Evolutionary conservation across 2,113 vertebrate species (phyloP).

Genomic region (Scatophagus argus): DNA sequence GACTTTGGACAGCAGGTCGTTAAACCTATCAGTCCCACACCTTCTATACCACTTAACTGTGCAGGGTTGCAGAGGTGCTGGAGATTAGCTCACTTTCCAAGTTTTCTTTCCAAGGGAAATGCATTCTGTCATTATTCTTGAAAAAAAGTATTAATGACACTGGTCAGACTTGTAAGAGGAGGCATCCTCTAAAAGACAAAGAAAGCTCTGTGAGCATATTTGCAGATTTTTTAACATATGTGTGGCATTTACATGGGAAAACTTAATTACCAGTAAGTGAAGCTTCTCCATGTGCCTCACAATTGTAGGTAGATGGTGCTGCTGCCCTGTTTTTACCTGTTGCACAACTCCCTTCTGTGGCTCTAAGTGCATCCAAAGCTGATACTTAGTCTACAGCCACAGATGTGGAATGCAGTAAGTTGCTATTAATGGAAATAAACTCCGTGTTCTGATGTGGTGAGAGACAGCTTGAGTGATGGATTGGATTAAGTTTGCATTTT

Average conservation of each 20-base stretch:
- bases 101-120: too few relatives aligned
- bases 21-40: too few relatives aligned
- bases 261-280: background rate
- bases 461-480: slow-evolving; percentile 31
- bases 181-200: background rate
- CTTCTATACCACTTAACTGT: too few relatives aligned
- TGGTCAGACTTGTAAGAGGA: background rate
- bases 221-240: background rate
- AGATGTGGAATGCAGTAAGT: slow-evolving; percentile 51
- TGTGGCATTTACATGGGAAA: background rate
- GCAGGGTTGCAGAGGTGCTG: too few relatives aligned
- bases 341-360: background rate
- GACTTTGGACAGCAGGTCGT: too few relatives aligned
- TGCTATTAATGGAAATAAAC: slow-evolving; percentile 43
- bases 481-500: slow-evolving; percentile 1
- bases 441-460: slow-evolving; percentile 22
- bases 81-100: too few relatives aligned
- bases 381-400: slow-evolving; percentile 40
- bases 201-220: background rate
- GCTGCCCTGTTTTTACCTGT: slow-evolving; percentile 16
- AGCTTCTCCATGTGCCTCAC: background rate
- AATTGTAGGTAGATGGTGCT: slow-evolving; percentile 57
- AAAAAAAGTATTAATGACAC: too few relatives aligned
- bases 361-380: background rate
- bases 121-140: too few relatives aligned